Evolutionary conservation across 2,888 invertebrate species (phyloP).

Genomic region (Cataglyphis livida): DNA sequence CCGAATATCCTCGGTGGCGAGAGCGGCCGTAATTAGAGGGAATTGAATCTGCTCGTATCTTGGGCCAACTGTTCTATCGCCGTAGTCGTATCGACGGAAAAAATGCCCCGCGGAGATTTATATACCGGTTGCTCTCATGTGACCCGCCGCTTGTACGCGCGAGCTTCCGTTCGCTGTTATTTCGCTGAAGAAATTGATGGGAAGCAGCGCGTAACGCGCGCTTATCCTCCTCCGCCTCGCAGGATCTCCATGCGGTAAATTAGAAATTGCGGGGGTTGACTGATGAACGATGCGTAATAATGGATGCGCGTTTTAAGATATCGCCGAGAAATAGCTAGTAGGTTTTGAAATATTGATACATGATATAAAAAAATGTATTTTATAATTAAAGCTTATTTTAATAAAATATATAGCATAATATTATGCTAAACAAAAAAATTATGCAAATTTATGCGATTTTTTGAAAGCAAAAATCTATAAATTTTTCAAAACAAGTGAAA

Average conservation of each 20-base stretch:
- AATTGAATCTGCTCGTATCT: constrained; percentile 51
- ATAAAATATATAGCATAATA: neutral
- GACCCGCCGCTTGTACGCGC: constrained; percentile 26
- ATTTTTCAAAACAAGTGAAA: neutral
- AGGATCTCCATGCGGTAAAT: constrained; percentile 50
- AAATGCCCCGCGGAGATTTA: constrained; percentile 44
- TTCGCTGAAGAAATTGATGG: constrained; percentile 51
- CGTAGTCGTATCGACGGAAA: constrained; percentile 35
- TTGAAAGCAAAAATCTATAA: neutral
- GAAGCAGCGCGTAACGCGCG: constrained; percentile 43
- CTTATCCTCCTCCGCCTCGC: neutral
- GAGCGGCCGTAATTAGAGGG: constrained; percentile 35
- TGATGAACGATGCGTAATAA: constrained; percentile 36
- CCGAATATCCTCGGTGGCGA: neutral
- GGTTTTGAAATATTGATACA: neutral
- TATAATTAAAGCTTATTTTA: constrained; percentile 13
- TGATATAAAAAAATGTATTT: neutral
- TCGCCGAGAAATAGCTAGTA: neutral
- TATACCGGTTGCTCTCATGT: constrained; percentile 44
- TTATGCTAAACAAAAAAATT: neutral
- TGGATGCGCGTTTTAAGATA: neutral
- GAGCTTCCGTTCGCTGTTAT: constrained; percentile 49
- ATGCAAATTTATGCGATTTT: neutral
- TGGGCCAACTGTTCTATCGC: constrained; percentile 41
- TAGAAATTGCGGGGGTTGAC: constrained; percentile 52